These are phyloP conservation scores for Argyrosomus japonicus DNA, from an alignment of 2,113 vertebrate species.

Conservation along the genomic window DNA sequence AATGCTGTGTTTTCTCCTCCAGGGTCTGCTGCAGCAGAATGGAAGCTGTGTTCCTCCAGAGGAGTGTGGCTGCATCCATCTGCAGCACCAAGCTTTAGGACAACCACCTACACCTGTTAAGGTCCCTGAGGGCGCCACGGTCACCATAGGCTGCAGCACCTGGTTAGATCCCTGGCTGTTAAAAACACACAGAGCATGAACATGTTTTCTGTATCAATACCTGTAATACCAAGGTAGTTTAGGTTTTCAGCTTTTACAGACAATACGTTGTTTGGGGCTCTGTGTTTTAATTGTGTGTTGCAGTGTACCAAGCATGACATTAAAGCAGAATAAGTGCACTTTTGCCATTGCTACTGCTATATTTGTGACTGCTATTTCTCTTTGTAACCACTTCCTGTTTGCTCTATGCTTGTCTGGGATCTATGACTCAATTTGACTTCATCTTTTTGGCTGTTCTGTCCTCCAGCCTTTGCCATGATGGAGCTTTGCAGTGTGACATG, in stretches of 20 bases:
- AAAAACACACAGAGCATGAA: conserved; percentile 27
- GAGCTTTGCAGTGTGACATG: conserved; percentile 85
- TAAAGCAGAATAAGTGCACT: background rate
- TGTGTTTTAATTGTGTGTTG: background rate
- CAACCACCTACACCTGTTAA: conserved; percentile 62
- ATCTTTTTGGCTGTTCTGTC: conserved; percentile 2
- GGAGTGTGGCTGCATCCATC: conserved; percentile 85
- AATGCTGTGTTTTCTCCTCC: background rate
- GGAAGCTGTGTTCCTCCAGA: conserved; percentile 82
- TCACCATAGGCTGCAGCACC: conserved; percentile 87
- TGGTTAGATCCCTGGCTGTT: conserved; percentile 82
- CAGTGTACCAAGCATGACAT: background rate
- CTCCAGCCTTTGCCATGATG: conserved; percentile 85
- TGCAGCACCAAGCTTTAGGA: conserved; percentile 61
- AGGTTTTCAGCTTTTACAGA: background rate
- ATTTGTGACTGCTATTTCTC: background rate
- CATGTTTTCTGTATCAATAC: background rate
- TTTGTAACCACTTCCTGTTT: background rate
- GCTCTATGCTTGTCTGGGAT: background rate
- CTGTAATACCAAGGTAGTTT: background rate
- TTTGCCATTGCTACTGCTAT: background rate
- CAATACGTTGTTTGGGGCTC: background rate
- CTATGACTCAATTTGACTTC: background rate
- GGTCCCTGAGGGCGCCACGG: conserved; percentile 77
- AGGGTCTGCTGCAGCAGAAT: conserved; percentile 89